phyloP scores from a whole-genome alignment of 2,113 vertebrate genomes.

The Cyprinodon variegatus region DNA sequence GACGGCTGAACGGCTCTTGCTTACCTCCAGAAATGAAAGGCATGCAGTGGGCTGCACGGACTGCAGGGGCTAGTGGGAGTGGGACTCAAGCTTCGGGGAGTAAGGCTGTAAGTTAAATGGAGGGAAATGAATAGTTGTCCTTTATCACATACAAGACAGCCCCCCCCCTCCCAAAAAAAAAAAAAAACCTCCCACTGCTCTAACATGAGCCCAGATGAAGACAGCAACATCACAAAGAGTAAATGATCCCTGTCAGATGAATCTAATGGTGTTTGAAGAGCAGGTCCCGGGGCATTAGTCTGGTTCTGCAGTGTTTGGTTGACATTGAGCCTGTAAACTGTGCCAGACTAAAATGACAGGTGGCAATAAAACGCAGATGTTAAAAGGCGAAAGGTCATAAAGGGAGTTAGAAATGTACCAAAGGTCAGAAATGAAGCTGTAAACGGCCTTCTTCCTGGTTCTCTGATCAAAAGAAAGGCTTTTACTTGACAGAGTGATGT shows the following conservation, averaged over 20 bases:
- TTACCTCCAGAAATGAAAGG: conserved; percentile 99
- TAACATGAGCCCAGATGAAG: conserved; percentile 33
- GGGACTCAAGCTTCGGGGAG: conserved; percentile 98
- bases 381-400: conserved; percentile 1
- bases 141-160: conserved; percentile 47
- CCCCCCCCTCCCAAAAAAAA: background rate
- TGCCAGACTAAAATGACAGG: conserved; percentile 3
- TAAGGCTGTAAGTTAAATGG: conserved; percentile 99
- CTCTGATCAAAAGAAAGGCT: background rate
- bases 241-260: conserved; percentile 39
- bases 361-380: background rate
- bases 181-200: background rate
- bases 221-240: conserved; percentile 42
- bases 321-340: conserved; percentile 1
- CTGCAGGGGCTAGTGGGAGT: conserved; percentile 99
- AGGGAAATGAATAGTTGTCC: conserved; percentile 74
- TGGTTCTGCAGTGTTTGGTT: conserved; percentile 16
- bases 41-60: conserved; percentile 97
- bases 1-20: conserved; percentile 67
- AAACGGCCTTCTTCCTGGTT: background rate
- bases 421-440: background rate
- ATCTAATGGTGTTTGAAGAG: conserved; percentile 25
- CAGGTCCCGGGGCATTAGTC: conserved; percentile 44
- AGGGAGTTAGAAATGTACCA: conserved; percentile 12
- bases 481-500: background rate